These are phyloP conservation scores for Tinea pellionella DNA, from an alignment of 2,888 invertebrate genomes.

Conservation along the genomic window DNA sequence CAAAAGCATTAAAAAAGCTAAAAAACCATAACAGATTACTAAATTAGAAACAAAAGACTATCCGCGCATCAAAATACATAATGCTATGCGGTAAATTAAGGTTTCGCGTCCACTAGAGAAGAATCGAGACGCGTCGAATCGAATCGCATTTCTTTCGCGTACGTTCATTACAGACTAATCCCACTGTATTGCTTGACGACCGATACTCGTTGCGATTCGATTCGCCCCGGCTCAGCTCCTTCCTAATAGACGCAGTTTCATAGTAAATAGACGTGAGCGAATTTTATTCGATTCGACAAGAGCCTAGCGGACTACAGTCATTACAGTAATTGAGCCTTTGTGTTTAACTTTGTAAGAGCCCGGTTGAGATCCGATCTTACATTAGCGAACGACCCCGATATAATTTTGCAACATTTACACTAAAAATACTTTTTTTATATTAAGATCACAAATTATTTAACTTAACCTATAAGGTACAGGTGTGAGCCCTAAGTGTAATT, in stretches of 20 bases:
- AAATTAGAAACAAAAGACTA: slow-evolving; percentile 24
- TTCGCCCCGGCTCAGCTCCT: too few relatives aligned
- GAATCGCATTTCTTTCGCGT: too few relatives aligned
- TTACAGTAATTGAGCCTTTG: not conserved
- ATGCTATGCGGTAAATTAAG: slow-evolving; percentile 34
- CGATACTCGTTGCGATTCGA: too few relatives aligned
- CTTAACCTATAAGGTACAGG: slow-evolving; percentile 66
- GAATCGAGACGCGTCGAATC: too few relatives aligned
- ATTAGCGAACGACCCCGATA: slow-evolving; percentile 36
- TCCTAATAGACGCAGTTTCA: too few relatives aligned
- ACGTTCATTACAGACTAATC: too few relatives aligned
- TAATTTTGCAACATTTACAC: slow-evolving; percentile 39
- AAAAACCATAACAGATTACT: slow-evolving; percentile 45
- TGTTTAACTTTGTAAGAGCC: not conserved
- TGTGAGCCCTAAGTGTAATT: slow-evolving; percentile 35
- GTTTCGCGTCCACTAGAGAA: too few relatives aligned
- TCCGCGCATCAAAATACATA: slow-evolving; percentile 31
- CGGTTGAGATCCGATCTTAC: slow-evolving; percentile 19
- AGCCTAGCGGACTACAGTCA: too few relatives aligned
- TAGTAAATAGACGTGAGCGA: too few relatives aligned
- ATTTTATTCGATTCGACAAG: too few relatives aligned
- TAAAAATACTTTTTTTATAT: slow-evolving; percentile 58
- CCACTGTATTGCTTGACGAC: too few relatives aligned
- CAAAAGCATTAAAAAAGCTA: slow-evolving; percentile 32
- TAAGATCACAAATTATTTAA: slow-evolving; percentile 63